phyloP scores from a whole-genome alignment of 35 echinoderm and acorn worm species.

The Apostichopus californicus region DNA sequence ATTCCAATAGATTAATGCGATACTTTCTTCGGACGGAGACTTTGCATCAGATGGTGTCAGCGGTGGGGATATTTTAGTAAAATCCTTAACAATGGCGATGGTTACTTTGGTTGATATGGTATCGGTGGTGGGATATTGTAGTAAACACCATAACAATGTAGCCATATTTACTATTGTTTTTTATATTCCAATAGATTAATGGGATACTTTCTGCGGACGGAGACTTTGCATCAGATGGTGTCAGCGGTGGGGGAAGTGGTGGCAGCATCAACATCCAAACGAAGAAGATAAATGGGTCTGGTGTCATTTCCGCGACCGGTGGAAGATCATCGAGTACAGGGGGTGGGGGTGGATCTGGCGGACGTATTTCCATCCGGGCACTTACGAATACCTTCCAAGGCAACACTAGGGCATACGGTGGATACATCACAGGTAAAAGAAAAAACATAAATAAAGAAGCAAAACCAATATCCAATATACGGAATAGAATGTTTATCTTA shows the following conservation, averaged over 20 bases:
- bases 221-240: neutral
- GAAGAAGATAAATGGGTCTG: neutral
- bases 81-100: too few relatives aligned
- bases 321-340: neutral
- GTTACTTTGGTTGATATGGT: too few relatives aligned
- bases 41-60: too few relatives aligned
- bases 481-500: too few relatives aligned
- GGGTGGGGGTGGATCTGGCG: neutral
- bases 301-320: constrained; percentile 14
- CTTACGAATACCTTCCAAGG: neutral
- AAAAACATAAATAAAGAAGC: too few relatives aligned
- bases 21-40: neutral
- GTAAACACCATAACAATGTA: too few relatives aligned
- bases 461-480: too few relatives aligned
- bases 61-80: neutral
- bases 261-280: constrained; percentile 39
- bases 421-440: neutral
- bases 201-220: constrained; percentile 24
- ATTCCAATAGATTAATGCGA: neutral
- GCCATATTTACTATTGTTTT: too few relatives aligned
- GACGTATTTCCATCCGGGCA: neutral
- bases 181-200: neutral
- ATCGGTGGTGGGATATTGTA: too few relatives aligned
- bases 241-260: constrained; percentile 52
- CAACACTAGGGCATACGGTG: neutral